Base-by-base conservation (phyloP, 64 coral and sea anemone species). In the Cladopsammia gracilis region DNA sequence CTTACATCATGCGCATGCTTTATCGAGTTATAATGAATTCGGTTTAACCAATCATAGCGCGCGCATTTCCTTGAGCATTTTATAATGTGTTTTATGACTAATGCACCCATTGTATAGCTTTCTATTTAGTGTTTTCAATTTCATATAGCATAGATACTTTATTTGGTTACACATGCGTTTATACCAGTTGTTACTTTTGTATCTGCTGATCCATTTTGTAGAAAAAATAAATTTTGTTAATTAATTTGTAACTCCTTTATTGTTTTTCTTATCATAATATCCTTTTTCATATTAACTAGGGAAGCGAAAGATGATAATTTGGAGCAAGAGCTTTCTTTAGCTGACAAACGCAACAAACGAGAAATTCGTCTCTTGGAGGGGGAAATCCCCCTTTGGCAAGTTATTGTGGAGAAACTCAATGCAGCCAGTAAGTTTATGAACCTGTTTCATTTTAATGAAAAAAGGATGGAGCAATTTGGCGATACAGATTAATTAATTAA, bases 351-450 rank as follows among this genome's bases (percentile, higher is more conserved):
- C 25, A 91, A 95, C 90, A 98, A 98, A 26, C 73, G 97, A 26
- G 97, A 98, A 91, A 98, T 98, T 42, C 95, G 94, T 54, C 87
- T 96, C 34, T 78, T 98, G 18, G 97, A 98, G 48, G 94, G 93
- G 48, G 97, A 98, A 82, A 96, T 98, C 52, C 97, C 97, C 8
- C 76, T 93, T 58, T 98, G 97, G 97, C 97, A 98, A 88, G 88
- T 89, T 78, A 96, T 98, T 43, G 97, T 98, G 68, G 97, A 98
- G 76, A 88, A 93, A 59, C 81, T 96, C 13, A 93, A 91, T 76
- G 89, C 79, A 70, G 47, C 93, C 64, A 90, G 93, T 95, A 88
- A 92, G 79, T 65, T 47, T 54, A 7, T 48, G 72, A 18, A 15
- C 65, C 20, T 68, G 34, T 34, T 34, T 34, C 0, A 34, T 34